A percentile compares a stretch with the other conserved stretches of the same genome.
Evolutionary conservation across 2,797 vertebrate genomes (phyloP).

Genomic region (Macropodus opercularis): DNA sequence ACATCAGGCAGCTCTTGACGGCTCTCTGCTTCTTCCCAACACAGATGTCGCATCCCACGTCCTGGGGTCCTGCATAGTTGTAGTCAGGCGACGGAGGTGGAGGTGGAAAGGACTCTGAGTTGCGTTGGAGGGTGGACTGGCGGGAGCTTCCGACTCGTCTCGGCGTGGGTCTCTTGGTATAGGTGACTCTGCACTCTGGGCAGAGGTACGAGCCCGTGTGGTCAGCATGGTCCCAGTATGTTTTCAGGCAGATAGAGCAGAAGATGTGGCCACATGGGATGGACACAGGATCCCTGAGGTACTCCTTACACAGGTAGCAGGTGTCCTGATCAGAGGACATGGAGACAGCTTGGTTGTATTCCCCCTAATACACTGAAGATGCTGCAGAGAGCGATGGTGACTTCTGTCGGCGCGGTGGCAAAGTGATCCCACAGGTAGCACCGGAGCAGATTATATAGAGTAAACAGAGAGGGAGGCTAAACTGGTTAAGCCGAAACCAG

Average conservation of each 20-base stretch:
- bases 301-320: constrained; percentile 85
- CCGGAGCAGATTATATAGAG: constrained; percentile 76
- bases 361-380: constrained; percentile 5
- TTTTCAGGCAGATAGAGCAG: constrained; percentile 83
- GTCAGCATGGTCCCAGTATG: constrained; percentile 86
- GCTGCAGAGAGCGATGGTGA: constrained; percentile 6
- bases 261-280: constrained; percentile 85
- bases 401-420: constrained; percentile 63
- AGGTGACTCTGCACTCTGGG: constrained; percentile 81
- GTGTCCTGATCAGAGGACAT: constrained; percentile 80
- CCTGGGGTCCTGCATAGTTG: constrained; percentile 85
- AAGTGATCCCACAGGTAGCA: constrained; percentile 70
- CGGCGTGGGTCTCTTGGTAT: constrained; percentile 82
- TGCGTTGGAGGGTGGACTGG: constrained; percentile 57
- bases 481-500: constrained; percentile 88
- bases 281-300: constrained; percentile 81
- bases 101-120: constrained; percentile 73
- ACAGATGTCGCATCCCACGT: constrained; percentile 96
- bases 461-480: constrained; percentile 82
- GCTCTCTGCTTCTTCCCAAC: constrained; percentile 95
- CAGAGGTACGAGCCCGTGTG: constrained; percentile 78
- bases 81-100: constrained; percentile 83
- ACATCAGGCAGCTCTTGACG: constrained; percentile 94
- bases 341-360: background rate
- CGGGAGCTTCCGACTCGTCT: constrained; percentile 72